Evolutionary conservation across 2,113 vertebrate species (phyloP).

Genomic region (Hypocryptadius cinnamomeus): DNA sequence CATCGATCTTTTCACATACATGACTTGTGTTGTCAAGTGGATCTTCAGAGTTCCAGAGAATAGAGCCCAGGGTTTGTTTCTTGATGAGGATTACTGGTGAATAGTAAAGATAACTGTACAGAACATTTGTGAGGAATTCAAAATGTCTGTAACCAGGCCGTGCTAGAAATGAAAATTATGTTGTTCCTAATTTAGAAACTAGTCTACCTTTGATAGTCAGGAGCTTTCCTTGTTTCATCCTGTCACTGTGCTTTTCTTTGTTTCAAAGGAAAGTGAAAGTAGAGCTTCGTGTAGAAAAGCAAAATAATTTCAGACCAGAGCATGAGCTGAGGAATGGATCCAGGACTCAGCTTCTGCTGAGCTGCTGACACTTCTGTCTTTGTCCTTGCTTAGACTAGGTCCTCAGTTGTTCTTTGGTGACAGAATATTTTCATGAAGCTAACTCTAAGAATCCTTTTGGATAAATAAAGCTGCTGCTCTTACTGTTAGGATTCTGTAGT

Average conservation of each 20-base stretch:
- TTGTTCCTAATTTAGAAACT: background rate
- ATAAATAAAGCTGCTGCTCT: background rate
- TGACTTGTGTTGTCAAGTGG: background rate
- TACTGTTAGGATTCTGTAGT: background rate
- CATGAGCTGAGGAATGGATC: background rate
- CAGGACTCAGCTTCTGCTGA: background rate
- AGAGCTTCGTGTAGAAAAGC: background rate
- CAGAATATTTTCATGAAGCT: background rate
- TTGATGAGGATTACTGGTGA: background rate
- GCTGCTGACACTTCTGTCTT: background rate
- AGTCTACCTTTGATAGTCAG: background rate
- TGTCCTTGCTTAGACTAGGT: background rate
- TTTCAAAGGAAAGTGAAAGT: background rate
- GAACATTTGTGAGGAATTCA: background rate
- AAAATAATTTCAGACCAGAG: background rate
- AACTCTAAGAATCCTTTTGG: background rate
- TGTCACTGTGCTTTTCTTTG: background rate
- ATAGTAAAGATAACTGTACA: background rate
- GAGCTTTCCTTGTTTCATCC: background rate
- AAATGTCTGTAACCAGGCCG: background rate
- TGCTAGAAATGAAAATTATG: fast-evolving
- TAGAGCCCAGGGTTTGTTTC: background rate
- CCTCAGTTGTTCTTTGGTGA: background rate
- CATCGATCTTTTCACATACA: background rate
- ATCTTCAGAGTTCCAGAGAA: background rate